These are phyloP conservation scores for Phasia obesa DNA, from an alignment of 2,888 invertebrate genomes.

Conservation along the genomic window DNA sequence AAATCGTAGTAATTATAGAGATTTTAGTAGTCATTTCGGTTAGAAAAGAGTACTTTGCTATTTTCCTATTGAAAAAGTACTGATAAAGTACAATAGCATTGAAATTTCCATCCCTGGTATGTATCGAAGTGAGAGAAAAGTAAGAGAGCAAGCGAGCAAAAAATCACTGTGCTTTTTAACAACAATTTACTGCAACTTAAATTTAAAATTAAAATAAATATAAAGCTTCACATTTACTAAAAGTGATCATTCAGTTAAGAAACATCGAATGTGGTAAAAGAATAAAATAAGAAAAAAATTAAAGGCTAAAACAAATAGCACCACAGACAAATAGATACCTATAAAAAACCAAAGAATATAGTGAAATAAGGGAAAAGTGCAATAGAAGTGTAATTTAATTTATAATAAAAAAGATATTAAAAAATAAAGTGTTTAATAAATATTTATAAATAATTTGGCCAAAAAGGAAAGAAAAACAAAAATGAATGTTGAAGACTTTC, in stretches of 20 bases:
- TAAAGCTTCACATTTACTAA: conserved; percentile 55
- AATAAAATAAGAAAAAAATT: conserved; percentile 30
- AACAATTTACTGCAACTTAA: conserved; percentile 32
- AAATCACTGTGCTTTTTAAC: conserved; percentile 41
- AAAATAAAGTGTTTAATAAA: conserved; percentile 1
- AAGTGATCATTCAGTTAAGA: conserved; percentile 63
- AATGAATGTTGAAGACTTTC: conserved; percentile 91
- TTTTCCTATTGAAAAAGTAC: neutral
- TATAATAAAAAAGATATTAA: conserved; percentile 9
- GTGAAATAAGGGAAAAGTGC: conserved; percentile 10
- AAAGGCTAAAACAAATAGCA: conserved; percentile 7
- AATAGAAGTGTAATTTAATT: neutral
- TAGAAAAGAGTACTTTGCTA: too few relatives aligned
- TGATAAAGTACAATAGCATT: too few relatives aligned
- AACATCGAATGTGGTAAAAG: conserved; percentile 53
- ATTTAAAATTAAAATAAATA: conserved; percentile 61
- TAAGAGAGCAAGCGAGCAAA: conserved; percentile 18
- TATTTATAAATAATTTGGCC: neutral
- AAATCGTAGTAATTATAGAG: too few relatives aligned
- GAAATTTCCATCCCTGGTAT: conserved; percentile 5
- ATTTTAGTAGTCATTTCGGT: too few relatives aligned
- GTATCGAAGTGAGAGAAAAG: neutral
- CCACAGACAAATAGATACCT: neutral
- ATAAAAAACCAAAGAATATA: conserved; percentile 9
- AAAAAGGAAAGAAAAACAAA: conserved; percentile 69